A percentile compares a stretch with the other conserved stretches of the same genome.
Evolutionary conservation across 2,888 invertebrate genomes (phyloP).

Genomic region (Cheilosia vernalis): DNA sequence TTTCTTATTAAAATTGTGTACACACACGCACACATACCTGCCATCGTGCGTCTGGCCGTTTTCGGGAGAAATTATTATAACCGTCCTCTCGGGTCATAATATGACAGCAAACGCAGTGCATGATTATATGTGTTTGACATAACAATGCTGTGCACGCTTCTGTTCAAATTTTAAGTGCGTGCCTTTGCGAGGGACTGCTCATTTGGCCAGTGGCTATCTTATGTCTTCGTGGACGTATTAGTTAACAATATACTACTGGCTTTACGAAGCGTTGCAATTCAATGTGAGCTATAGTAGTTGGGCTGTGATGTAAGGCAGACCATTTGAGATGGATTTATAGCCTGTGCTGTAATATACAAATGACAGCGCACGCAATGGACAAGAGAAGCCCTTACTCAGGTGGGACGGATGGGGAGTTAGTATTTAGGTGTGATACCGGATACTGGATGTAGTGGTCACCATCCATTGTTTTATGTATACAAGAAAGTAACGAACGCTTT

Average conservation of each 20-base stretch:
- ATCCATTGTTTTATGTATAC: too few species aligned
- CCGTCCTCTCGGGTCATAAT: conserved; percentile 2
- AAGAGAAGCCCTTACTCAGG: neutral
- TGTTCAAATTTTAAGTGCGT: conserved; percentile 29
- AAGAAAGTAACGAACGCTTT: too few species aligned
- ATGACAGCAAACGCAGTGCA: neutral
- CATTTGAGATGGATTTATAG: conserved; percentile 34
- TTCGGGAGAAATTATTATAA: conserved; percentile 49
- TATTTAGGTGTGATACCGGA: too few species aligned
- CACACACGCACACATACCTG: neutral
- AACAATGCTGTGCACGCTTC: conserved; percentile 16
- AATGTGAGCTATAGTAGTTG: conserved; percentile 9
- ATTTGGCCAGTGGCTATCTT: conserved; percentile 4
- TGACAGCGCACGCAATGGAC: neutral
- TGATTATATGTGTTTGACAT: conserved; percentile 46
- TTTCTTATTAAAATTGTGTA: conserved; percentile 25
- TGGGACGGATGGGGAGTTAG: neutral
- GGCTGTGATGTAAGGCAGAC: conserved; percentile 41
- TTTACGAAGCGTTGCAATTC: conserved; percentile 21
- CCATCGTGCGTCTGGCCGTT: conserved; percentile 12
- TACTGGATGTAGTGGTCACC: too few species aligned
- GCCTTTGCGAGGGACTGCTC: neutral
- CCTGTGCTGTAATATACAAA: conserved; percentile 6
- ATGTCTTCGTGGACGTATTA: conserved; percentile 28
- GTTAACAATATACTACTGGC: conserved; percentile 6